Conservation (phyloP, 2,113 vertebrate species). For the Zosterops hypoxanthus region DNA sequence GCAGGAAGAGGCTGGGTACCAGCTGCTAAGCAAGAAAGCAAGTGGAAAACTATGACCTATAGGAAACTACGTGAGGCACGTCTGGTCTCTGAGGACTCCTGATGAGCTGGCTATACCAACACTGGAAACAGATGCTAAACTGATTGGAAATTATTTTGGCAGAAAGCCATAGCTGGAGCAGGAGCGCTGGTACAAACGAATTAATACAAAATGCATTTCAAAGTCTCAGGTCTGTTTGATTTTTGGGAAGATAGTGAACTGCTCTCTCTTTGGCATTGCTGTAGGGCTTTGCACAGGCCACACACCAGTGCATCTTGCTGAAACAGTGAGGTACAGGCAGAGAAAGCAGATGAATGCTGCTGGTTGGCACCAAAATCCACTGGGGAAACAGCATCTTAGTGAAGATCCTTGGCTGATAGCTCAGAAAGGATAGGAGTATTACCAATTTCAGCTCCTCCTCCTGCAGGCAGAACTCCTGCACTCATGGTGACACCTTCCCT, state of each 20-base stretch:
- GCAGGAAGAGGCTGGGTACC: conserved; percentile 68
- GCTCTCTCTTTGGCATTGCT: background rate
- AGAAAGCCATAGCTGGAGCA: conserved; percentile 26
- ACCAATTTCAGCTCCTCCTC: background rate
- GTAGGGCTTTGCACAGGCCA: background rate
- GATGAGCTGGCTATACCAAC: conserved; percentile 38
- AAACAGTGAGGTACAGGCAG: background rate
- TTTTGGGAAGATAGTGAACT: background rate
- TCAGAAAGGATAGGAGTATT: background rate
- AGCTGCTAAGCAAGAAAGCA: conserved; percentile 74
- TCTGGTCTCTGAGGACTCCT: conserved; percentile 51
- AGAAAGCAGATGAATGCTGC: background rate
- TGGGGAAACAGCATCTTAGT: background rate
- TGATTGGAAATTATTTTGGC: conserved; percentile 65
- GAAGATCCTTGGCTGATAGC: background rate
- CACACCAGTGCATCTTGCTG: background rate
- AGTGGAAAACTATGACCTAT: conserved; percentile 82
- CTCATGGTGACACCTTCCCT: background rate
- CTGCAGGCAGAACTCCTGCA: background rate
- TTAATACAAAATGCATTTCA: background rate
- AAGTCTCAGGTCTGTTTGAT: background rate
- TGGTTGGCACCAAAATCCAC: background rate
- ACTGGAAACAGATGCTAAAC: conserved; percentile 72
- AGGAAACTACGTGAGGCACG: conserved; percentile 74
- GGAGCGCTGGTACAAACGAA: background rate